Base-by-base conservation (phyloP, 2,888 invertebrate species). In the Strigamia maritima region DNA sequence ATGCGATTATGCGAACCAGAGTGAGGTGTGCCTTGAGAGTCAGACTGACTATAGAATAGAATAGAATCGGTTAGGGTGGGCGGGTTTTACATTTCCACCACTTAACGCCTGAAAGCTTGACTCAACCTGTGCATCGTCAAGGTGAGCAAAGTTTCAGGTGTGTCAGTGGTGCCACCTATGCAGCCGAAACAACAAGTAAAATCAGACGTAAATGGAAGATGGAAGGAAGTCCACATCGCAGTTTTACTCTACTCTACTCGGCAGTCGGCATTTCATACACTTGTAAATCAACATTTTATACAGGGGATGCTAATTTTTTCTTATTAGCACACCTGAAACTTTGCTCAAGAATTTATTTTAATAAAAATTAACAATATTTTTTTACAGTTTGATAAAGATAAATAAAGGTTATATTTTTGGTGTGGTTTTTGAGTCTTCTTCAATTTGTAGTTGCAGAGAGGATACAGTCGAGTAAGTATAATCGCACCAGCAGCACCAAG, bases 81-180 rank as follows among this genome's bases (percentile, higher is more conserved):
- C 54, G 10, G 22, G 44, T 16, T 44, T 19, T 19, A 19, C 24
- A 12, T 78, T 78, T 26, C 28, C 65, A 78, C 65, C 78, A 79
- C 80, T 80, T 80, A 78, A 79, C 82, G 85, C 85, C 86, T 86
- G 84, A 85, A 83, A 85, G 83, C 83, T 86, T 85, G 84, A 83
- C 85, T 86, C 85, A 85, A 84, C 86, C 85, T 85, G 83, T 81
- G 81, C 77, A 80, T 81, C 78, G 79, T 78, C 78, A 82, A 85
- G 86, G 86, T 86, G 86, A 86, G 86, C 86, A 86, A 86, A 86
- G 86, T 86, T 86, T 86, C 86, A 86, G 86, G 86, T 86, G 86
- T 85, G 81, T 82, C 81, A 80, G 81, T 80, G 80, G 76, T 79
- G 82, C 75, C 80, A 60, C 54, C 60, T 60, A 77, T 70, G 60